Base-by-base conservation (phyloP, 2,113 vertebrate genomes). In the Lethenteron camtschaticum region DNA sequence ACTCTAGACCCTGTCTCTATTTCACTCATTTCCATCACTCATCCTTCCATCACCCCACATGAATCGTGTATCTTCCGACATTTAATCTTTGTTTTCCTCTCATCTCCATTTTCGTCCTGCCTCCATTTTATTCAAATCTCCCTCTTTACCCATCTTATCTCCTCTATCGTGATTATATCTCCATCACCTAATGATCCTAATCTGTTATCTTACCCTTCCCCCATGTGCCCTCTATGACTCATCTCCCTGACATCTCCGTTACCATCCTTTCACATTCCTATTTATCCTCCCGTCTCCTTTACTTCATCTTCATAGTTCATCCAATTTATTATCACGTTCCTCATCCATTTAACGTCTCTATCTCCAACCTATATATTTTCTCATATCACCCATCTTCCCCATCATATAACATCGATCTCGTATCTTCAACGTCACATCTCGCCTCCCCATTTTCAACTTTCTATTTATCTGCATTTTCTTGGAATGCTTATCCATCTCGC, bases 201-300 rank as follows among this genome's bases (percentile, higher is more conserved):
- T 66, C 63, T 66, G 14, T 66, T 66, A 66, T 66, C n/a, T 11
- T 18, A 63, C 63, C 63, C n/a, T 66, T 66, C 41, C 41, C 41
- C 41, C 41, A 41, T 41, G 41, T 41, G 41, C 41, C 41, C 5
- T 41, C 41, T 41, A 41, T 41, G 24, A 66, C 63, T 11, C 63
- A n/a, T 24, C 63, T 11, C 8, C 10, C 63, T 24, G 10, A 9
- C 63, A n/a, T 18, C 20, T 24, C 63, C 10, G n/a, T 24, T 24
- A 66, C 63, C 63, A 16, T 11, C n/a, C 24, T 66, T 24, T 24
- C n/a, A 9, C n/a, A 63, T 63, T 63, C 59, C 59, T 18, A 63
- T 63, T 63, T 63, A 14, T 63, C 59, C 4, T 63, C 3, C 59
- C 59, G 13, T 63, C 59, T 13, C 13, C 4, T 63, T 63, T 63